phyloP scores from a whole-genome alignment of 1,140 invertebrate genomes.

The Triops cancriformis region DNA sequence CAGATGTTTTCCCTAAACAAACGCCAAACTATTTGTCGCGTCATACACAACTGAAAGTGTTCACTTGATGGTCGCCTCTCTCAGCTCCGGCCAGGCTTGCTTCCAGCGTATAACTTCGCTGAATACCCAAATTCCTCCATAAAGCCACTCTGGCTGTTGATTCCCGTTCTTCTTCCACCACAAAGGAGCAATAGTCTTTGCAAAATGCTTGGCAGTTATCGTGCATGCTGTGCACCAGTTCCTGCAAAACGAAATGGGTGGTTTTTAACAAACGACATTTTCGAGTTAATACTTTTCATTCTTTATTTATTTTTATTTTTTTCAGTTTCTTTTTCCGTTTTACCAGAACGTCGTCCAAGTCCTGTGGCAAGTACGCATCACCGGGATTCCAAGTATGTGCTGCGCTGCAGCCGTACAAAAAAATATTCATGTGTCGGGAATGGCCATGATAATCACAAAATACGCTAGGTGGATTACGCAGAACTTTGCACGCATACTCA shows the following conservation, averaged over 20 bases:
- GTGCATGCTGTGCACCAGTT: slow-evolving; percentile 60
- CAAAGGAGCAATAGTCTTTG: slow-evolving; percentile 64
- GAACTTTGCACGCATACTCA: slow-evolving; percentile 51
- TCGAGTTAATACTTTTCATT: neutral
- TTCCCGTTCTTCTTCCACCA: slow-evolving; percentile 67
- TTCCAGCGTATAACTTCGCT: slow-evolving; percentile 74
- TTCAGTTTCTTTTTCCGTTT: neutral
- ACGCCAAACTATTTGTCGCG: neutral
- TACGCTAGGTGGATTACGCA: slow-evolving; percentile 55
- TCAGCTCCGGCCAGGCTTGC: slow-evolving; percentile 45
- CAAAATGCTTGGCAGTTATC: slow-evolving; percentile 60
- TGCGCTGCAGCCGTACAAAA: slow-evolving; percentile 75
- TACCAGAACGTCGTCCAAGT: neutral
- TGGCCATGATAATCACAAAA: slow-evolving; percentile 86
- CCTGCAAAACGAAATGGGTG: slow-evolving; percentile 39
- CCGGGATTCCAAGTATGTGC: slow-evolving; percentile 37
- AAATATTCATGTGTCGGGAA: slow-evolving; percentile 77
- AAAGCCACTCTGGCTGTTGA: slow-evolving; percentile 73
- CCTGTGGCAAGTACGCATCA: slow-evolving; percentile 1
- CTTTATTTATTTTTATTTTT: neutral
- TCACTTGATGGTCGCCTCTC: neutral
- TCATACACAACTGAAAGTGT: neutral
- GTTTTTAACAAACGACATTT: neutral
- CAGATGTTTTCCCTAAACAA: neutral
- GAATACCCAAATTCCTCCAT: slow-evolving; percentile 71